Evolutionary conservation across 2,113 vertebrate genomes (phyloP).

Genomic region (Clarias batrachus): DNA sequence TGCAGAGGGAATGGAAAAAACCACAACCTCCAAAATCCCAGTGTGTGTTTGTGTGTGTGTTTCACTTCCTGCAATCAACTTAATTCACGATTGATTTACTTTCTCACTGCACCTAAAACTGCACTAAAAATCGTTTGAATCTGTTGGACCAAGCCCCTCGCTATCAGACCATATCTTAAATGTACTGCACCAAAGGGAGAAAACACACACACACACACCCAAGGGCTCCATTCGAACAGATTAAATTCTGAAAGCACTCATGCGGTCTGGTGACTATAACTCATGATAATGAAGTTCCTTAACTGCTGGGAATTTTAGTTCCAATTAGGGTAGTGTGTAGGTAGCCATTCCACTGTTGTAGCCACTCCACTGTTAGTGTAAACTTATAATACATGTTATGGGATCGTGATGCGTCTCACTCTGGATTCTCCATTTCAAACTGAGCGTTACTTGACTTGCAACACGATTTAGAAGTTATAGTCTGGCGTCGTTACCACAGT

Average conservation of each 20-base stretch:
- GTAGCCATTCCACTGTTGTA: too few relatives aligned
- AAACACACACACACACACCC: background rate
- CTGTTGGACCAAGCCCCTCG: too few relatives aligned
- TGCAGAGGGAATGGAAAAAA: too few relatives aligned
- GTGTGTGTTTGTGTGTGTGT: background rate
- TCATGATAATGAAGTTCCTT: background rate
- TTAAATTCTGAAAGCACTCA: background rate
- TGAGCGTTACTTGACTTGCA: too few relatives aligned
- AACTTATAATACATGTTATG: background rate
- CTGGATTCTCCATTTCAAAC: too few relatives aligned
- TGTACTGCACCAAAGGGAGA: background rate
- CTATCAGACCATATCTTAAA: background rate
- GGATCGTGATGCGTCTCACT: too few relatives aligned
- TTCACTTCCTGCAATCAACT: background rate
- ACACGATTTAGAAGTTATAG: too few relatives aligned
- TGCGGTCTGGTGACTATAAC: background rate
- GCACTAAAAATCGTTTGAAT: background rate
- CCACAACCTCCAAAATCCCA: background rate
- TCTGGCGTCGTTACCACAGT: too few relatives aligned
- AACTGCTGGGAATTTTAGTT: background rate
- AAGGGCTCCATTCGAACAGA: background rate
- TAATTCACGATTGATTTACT: background rate
- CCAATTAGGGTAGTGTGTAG: background rate
- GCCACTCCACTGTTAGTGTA: background rate
- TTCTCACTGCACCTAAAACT: background rate